Conservation (phyloP, 2,888 invertebrate species). For the Andrena flavipes region DNA sequence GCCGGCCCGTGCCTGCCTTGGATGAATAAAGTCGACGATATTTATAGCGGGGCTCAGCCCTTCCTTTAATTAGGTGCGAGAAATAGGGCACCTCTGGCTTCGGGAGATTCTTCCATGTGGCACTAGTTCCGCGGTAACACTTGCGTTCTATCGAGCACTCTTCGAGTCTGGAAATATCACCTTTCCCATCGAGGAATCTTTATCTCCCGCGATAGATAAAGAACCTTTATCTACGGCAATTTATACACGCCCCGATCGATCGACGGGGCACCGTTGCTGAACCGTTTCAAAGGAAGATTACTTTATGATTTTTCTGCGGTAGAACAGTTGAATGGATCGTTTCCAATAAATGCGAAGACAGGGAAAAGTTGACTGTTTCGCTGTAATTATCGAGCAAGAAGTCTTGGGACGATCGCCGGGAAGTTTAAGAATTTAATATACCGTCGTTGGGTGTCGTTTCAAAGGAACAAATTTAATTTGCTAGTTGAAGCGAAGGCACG, state of each 20-base stretch:
- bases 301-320: not conserved
- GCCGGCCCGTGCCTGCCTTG: not conserved
- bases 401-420: not conserved
- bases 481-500: not conserved
- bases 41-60: not conserved
- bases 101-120: not conserved
- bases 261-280: not conserved
- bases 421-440: conserved; percentile 15
- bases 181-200: not conserved
- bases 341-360: not conserved
- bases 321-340: not conserved
- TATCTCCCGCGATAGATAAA: not conserved
- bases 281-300: not conserved
- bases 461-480: conserved; percentile 46
- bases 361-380: not conserved
- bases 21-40: not conserved
- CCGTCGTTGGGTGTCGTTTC: not conserved
- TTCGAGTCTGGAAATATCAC: not conserved
- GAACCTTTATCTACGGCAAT: too few relatives aligned
- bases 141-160: too few relatives aligned
- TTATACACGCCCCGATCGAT: not conserved
- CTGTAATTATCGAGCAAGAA: not conserved
- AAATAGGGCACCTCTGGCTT: not conserved
- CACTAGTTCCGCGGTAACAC: too few relatives aligned
- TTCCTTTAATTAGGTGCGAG: not conserved